Evolutionary conservation across 2,888 invertebrate genomes (phyloP), one percentile per base, ranked within the genome.

Genomic region (Griposia aprilina): DNA sequence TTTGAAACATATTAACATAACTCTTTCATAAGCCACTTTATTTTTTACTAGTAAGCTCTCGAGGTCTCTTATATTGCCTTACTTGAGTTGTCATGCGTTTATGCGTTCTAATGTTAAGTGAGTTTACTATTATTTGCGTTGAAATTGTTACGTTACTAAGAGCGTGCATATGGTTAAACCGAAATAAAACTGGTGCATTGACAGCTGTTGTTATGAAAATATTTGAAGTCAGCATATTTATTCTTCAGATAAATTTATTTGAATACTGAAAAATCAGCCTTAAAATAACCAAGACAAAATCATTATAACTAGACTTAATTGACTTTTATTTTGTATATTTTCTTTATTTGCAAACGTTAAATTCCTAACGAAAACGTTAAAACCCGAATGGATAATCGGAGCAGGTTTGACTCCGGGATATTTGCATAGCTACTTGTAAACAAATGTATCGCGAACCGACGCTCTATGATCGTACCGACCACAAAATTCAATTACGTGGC

Each of bases 401-500:
- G 81, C 79, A 85, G 80, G 82, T 86, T 85, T 82, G 83, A 85
- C 80, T 88, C 85, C 74, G 74, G 80, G 79, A 83, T 84, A 88
- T 90, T 89, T 90, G 87, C 87, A 89, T 90, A 87, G 78, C 84
- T 89, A 86, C 84, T 90, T 88, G 90, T 90, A 92, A 93, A 92
- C 91, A 92, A 91, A 93, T 92, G 89, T 90, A 90, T 85, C 86
- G 81, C 88, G 77, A 89, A 88, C 90, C 90, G 80, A 81, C 80
- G 89, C 90, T 90, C 88, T 93, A 94, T 95, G 93, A 95, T 93
- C 91, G 93, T 90, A 91, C 90, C 90, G 88, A 93, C 95, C 95
- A 93, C 95, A 94, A 94, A 96, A 96, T 96, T 96, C 95, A 95
- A 96, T 96, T 95, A 95, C 94, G 93, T 92, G 92, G 92, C 93